Percentiles rank a stretch among this genome's conserved stretches.
Conservation (phyloP, 2,797 vertebrate genomes). For the Pangasius sanitwongsei region DNA sequence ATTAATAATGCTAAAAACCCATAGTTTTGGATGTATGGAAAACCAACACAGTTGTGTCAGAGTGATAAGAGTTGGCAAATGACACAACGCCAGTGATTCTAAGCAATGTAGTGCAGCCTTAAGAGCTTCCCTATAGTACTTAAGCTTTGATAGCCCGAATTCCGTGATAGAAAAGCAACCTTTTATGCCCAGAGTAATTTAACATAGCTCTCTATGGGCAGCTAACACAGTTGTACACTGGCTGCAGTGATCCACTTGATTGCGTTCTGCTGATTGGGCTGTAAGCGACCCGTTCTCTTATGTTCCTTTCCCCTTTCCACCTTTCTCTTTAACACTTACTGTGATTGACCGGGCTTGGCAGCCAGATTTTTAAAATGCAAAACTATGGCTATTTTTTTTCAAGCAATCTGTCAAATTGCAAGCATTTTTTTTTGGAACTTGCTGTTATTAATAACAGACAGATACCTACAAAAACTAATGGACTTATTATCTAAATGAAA, state of each 20-base stretch:
- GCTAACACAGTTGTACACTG: slow-evolving; percentile 42
- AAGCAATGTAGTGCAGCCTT: slow-evolving; percentile 7
- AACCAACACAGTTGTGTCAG: background rate
- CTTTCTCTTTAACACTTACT: slow-evolving; percentile 23
- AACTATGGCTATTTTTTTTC: background rate
- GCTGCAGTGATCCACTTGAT: slow-evolving; percentile 51
- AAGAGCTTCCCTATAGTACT: slow-evolving; percentile 22
- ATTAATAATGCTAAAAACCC: background rate
- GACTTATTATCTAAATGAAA: background rate
- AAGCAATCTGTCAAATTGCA: background rate
- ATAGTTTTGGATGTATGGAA: too few relatives aligned
- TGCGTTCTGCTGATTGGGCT: slow-evolving; percentile 57
- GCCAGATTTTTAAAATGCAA: slow-evolving; percentile 13
- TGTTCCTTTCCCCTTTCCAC: slow-evolving; percentile 22
- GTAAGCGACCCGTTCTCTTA: slow-evolving; percentile 25
- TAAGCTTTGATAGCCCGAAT: slow-evolving; percentile 25
- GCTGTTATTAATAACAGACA: background rate
- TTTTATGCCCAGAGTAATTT: slow-evolving; percentile 47
- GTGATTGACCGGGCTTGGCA: slow-evolving; percentile 27
- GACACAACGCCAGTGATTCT: background rate
- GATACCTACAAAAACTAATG: background rate
- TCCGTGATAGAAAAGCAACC: slow-evolving; percentile 42
- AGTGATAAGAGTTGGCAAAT: background rate
- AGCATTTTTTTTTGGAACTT: background rate
- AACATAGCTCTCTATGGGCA: slow-evolving; percentile 49